Evolutionary conservation across 2,888 invertebrate genomes (phyloP).

Genomic region (Mythimna albipuncta): DNA sequence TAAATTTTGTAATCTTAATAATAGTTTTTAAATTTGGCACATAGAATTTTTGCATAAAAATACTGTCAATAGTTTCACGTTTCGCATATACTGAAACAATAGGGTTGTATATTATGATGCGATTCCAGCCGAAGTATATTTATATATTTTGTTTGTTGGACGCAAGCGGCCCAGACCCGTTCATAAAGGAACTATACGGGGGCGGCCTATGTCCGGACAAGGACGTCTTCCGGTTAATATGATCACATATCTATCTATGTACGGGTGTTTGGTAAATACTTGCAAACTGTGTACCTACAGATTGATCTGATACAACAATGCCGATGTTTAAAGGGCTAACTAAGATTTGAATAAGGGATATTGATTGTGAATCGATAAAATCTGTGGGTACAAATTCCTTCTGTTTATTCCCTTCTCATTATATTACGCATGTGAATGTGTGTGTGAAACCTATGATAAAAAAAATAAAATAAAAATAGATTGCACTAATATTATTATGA

Average conservation of each 20-base stretch:
- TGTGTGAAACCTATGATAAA: too few species aligned
- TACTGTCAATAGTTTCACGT: too few species aligned
- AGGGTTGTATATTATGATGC: constrained; percentile 3
- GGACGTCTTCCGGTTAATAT: constrained; percentile 52
- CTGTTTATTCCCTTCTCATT: not conserved
- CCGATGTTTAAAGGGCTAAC: not conserved
- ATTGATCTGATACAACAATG: not conserved
- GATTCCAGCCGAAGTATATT: constrained; percentile 38
- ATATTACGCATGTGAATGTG: too few species aligned
- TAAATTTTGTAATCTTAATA: too few species aligned
- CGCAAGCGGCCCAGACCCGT: constrained; percentile 54
- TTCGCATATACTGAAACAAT: too few species aligned
- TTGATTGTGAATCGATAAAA: not conserved
- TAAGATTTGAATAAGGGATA: not conserved
- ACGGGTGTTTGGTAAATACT: constrained; percentile 51
- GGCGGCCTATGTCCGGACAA: constrained; percentile 33
- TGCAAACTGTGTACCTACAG: constrained; percentile 38
- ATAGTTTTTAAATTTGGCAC: too few species aligned
- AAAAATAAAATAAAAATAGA: too few species aligned
- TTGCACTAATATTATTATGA: too few species aligned
- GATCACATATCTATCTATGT: constrained; percentile 41
- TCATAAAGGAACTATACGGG: constrained; percentile 42
- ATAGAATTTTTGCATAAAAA: too few species aligned
- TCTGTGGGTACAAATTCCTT: constrained; percentile 15
- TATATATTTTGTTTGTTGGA: constrained; percentile 50